These are phyloP conservation scores for Seriola quinqueradiata DNA, from an alignment of 2,113 vertebrate genomes.

Conservation along the genomic window DNA sequence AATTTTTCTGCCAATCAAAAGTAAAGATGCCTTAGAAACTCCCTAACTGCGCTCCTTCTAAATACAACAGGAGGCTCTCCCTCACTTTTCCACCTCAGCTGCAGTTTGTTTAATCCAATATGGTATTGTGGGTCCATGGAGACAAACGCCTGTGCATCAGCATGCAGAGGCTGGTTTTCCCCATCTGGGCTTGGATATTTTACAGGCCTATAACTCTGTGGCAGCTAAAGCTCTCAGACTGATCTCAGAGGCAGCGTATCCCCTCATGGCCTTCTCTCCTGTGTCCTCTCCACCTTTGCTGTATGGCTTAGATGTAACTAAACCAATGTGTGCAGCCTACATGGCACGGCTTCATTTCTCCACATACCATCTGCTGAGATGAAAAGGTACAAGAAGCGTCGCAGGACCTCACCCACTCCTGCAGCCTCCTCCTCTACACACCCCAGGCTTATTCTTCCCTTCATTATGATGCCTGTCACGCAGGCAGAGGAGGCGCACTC, in stretches of 20 bases:
- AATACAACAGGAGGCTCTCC: slow-evolving; percentile 51
- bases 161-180: slow-evolving; percentile 57
- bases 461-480: slow-evolving; percentile 56
- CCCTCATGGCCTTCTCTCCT: slow-evolving; percentile 39
- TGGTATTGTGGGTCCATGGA: slow-evolving; percentile 50
- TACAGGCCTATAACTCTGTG: slow-evolving; percentile 46
- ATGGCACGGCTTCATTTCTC: slow-evolving; percentile 1
- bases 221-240: slow-evolving; percentile 43
- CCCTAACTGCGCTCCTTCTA: slow-evolving; percentile 35
- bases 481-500: slow-evolving; percentile 32
- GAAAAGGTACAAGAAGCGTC: slow-evolving; percentile 11
- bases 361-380: slow-evolving; percentile 39
- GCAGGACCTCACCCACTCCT: slow-evolving; percentile 7
- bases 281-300: slow-evolving; percentile 43
- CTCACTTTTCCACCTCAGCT: slow-evolving; percentile 37
- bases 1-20: slow-evolving; percentile 71
- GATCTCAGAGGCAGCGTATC: slow-evolving; percentile 30
- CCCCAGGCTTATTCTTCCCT: slow-evolving; percentile 18
- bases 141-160: slow-evolving; percentile 54
- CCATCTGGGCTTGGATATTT: slow-evolving; percentile 59
- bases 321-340: slow-evolving; percentile 42
- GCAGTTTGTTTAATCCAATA: slow-evolving; percentile 59
- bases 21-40: slow-evolving; percentile 52
- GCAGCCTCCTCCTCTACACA: neutral
- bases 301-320: slow-evolving; percentile 40